These are phyloP conservation scores for Eupeodes latifasciatus DNA, from an alignment of 2,888 invertebrate species.

Conservation along the genomic window DNA sequence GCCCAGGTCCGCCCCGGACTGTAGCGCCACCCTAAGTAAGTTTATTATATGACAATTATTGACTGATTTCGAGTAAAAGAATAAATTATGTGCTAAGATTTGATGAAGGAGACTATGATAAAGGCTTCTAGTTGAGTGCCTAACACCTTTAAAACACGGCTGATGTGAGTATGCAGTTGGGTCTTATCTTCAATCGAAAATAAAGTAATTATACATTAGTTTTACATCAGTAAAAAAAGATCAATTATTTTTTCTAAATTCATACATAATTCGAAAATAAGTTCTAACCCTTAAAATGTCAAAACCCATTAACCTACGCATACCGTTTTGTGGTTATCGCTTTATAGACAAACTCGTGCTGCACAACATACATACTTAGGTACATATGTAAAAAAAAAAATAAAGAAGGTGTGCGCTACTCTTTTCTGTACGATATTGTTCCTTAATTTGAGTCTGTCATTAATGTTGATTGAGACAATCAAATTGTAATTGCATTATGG, in stretches of 20 bases:
- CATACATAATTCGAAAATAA: slow-evolving; percentile 7
- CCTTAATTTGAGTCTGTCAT: slow-evolving; percentile 67
- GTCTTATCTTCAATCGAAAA: slow-evolving; percentile 62
- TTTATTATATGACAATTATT: no score
- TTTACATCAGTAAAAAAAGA: slow-evolving; percentile 6
- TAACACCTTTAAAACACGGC: not conserved
- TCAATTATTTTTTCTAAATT: slow-evolving; percentile 24
- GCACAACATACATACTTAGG: no score
- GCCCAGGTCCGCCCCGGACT: no score
- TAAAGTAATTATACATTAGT: slow-evolving; percentile 58
- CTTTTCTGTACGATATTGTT: slow-evolving; percentile 32
- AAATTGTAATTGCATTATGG: slow-evolving; percentile 66
- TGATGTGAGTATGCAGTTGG: not conserved
- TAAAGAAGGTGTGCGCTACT: not conserved
- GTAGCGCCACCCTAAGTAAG: no score
- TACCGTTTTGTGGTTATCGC: not conserved
- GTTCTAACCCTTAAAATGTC: slow-evolving; percentile 18
- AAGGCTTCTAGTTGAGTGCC: not conserved
- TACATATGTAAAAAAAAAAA: not conserved
- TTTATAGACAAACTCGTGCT: not conserved
- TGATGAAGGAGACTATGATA: slow-evolving; percentile 8
- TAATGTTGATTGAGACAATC: slow-evolving; percentile 64
- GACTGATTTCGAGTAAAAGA: no score
- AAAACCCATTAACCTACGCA: not conserved
- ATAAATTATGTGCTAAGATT: no score